A percentile compares a stretch with the other conserved stretches of the same genome.
Conservation (phyloP, 2,797 vertebrate genomes). For the Enteromius argenteus region DNA sequence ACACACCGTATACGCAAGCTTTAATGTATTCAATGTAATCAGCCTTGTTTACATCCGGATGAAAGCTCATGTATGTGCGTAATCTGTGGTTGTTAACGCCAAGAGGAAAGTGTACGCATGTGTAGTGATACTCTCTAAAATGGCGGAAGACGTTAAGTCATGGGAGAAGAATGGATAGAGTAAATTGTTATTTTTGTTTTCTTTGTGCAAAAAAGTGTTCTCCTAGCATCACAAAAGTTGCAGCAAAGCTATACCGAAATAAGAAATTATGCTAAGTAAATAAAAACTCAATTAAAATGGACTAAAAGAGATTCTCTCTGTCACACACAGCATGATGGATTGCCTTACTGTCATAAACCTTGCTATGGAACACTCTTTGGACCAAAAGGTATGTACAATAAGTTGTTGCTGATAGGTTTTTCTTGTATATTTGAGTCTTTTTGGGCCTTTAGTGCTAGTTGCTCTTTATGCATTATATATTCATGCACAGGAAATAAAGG, state of each 20-base stretch:
- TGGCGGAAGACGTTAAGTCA: no score
- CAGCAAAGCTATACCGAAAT: background rate
- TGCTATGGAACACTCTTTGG: conserved; percentile 70
- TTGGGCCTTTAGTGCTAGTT: background rate
- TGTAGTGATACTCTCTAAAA: no score
- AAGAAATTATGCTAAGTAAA: background rate
- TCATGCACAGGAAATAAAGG: conserved; percentile 16
- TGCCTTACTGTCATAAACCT: conserved; percentile 69
- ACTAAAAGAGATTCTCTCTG: conserved; percentile 13
- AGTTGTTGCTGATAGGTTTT: background rate
- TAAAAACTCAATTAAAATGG: background rate
- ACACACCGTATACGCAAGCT: no score
- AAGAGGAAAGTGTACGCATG: no score
- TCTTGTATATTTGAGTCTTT: background rate
- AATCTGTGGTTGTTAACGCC: no score
- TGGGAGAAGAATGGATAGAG: no score
- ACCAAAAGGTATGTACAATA: conserved; percentile 65
- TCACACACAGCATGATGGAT: conserved; percentile 64
- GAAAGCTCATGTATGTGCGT: no score
- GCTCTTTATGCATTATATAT: background rate
- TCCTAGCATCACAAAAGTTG: no score
- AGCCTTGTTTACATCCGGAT: no score
- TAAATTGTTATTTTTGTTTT: no score
- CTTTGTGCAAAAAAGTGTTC: no score
- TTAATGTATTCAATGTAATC: no score